phyloP scores from a whole-genome alignment of 2,113 vertebrate genomes.

The Siniperca knerii region DNA sequence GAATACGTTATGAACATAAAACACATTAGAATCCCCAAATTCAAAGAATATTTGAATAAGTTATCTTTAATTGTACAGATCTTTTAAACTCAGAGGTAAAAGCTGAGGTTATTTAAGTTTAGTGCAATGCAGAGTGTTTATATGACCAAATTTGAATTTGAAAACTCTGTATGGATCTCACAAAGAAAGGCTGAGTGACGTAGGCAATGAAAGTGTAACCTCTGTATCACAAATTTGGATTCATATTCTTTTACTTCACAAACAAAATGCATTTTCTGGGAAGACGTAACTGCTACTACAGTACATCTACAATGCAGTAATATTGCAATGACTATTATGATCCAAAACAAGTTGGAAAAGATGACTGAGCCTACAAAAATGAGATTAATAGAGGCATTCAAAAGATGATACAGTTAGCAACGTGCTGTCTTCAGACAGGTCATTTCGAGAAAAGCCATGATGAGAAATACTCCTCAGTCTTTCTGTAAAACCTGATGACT shows the following conservation, averaged over 20 bases:
- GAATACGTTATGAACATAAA: constrained; percentile 6
- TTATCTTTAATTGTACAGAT: background rate
- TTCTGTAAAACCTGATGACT: background rate
- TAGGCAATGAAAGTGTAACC: background rate
- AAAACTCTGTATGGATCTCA: background rate
- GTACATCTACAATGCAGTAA: background rate
- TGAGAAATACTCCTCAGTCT: background rate
- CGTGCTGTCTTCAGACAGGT: background rate
- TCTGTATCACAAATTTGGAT: background rate
- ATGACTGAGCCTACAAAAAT: background rate
- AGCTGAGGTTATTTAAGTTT: background rate
- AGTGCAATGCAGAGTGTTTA: background rate
- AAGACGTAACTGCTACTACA: background rate
- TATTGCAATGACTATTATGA: background rate
- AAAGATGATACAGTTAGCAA: background rate
- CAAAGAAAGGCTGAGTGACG: background rate
- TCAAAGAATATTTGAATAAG: background rate
- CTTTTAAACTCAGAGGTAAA: background rate
- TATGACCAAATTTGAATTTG: background rate
- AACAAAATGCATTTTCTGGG: background rate
- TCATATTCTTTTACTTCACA: background rate
- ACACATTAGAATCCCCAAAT: background rate
- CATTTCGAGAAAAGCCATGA: background rate
- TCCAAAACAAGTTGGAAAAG: background rate
- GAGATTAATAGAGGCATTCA: background rate